Base-by-base conservation (phyloP, 2,888 invertebrate genomes). In the Caenorhabditis drosophilae region DNA sequence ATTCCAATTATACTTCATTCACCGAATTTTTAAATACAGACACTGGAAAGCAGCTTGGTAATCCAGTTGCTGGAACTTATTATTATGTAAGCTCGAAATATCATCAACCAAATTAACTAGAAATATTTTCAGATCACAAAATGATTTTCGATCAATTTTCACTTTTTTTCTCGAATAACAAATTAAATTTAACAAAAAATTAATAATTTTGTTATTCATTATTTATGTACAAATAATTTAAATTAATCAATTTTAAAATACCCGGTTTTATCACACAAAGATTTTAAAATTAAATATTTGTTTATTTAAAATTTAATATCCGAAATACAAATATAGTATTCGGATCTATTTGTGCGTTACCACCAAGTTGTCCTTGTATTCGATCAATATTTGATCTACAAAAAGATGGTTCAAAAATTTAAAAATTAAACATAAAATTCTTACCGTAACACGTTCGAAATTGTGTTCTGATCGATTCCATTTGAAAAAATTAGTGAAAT, bases 1-100 rank as follows among this genome's bases (percentile, higher is more conserved):
- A 77, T 51, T 72, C 74, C 1, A 77, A 77, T 45, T 77, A 77
- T 58, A 77, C 75, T 0, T 55, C 70, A 9, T 77, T 77, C 54
- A 74, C 77, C 2, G 75, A 75, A 41, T 77, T 77, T 59, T 53
- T 77, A 48, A 53, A 58, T 6, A 63, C 70, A 3, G 73, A 73
- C 36, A 77, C 77, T 12, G 77, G 77, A 45, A 76, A 76, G 51
- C 70, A 70, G 27, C 42, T 77, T 20, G 77, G 77, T 45, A 67
- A 40, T 23, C 77, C 77, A 2, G 49, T 66, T 20, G 72, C 75
- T 16, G 77, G 77, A 27, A 62, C 72, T 2, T 76, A 72, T 50
- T 76, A 73, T 44, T 73, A 72, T 41, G 73, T 73, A 46, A 61
- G 57, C 50, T 12, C 12, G 25, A 41, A 27, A 18, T 23, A 42